phyloP scores from a whole-genome alignment of 2,113 vertebrate species.

The Xyliphius kryptos region DNA sequence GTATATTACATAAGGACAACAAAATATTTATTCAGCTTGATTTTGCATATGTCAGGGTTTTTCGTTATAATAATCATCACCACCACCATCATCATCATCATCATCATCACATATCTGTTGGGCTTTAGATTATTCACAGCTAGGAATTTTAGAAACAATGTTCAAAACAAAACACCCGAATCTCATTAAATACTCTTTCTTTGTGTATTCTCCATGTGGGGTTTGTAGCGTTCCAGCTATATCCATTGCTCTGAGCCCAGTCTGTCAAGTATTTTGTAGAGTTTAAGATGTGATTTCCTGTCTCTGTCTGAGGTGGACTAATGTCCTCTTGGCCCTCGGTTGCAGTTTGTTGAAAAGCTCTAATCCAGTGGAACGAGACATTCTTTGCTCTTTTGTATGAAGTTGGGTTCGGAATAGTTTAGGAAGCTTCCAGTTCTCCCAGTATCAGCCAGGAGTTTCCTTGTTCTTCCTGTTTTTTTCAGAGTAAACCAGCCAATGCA shows the following conservation, averaged over 20 bases:
- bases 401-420: conserved; percentile 1
- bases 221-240: conserved; percentile 18
- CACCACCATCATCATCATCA: too few relatives aligned
- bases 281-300: conserved; percentile 63
- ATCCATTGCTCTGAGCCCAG: conserved; percentile 23
- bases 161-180: too few relatives aligned
- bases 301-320: conserved; percentile 28
- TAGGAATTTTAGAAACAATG: too few relatives aligned
- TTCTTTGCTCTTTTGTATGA: conserved; percentile 20
- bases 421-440: conserved; percentile 10
- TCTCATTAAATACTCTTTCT: conserved; percentile 27
- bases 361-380: conserved; percentile 41
- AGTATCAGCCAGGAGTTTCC: conserved; percentile 35
- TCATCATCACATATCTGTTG: too few relatives aligned
- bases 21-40: too few relatives aligned
- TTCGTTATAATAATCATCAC: too few relatives aligned
- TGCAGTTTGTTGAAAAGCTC: conserved; percentile 30
- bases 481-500: conserved; percentile 25
- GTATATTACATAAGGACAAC: too few relatives aligned
- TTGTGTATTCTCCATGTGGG: conserved; percentile 24
- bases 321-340: conserved; percentile 41
- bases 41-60: too few relatives aligned
- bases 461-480: conserved; percentile 32
- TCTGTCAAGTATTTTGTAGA: conserved; percentile 30
- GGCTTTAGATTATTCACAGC: too few relatives aligned